Base-by-base conservation (phyloP, 2,113 vertebrate genomes). In the Guaruba guarouba region DNA sequence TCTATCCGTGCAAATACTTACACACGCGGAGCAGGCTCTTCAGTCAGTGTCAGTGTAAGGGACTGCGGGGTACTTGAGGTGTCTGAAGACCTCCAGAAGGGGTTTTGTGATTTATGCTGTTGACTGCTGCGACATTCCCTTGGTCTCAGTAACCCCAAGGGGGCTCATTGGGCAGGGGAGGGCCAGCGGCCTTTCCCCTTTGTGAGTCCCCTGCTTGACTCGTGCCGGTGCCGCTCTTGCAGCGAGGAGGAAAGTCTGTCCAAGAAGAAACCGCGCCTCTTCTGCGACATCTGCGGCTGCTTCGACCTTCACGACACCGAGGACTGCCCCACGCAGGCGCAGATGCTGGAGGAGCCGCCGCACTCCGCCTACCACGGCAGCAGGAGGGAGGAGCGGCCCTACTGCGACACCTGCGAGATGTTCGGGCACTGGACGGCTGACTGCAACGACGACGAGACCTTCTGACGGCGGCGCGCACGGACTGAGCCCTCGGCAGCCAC, bases 251-350 rank as follows among this genome's bases (percentile, higher is more conserved):
- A 98, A 86, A 98, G 96, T 31, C 97, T 98, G 46, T 85, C 95
- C 20, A 99, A 99, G 97, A 99, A 99, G 98, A 99, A 99, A 62
- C 99, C 99, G 2, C 98, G 99, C 37, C 98, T 99, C 49, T 99
- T 99, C 98, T 99, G 99, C 19, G 99, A 99, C 97, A 99, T 99
- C 90, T 99, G 99, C 20, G 99, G 99, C 97, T 99, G 99, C 97
- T 99, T 99, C 10, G 99, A 99, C 62, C 98, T 99, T 61, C 99
- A 99, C 0, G 99, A 99, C 95, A 99, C 99, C 0, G 99, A 99
- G 96, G 99, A 99, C 95, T 99, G 99, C 82, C 99, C 99, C 9
- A 99, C 99, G 0, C 99, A 99, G 96, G 97, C 97, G 6, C 99
- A 99, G 98, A 96, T 98, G 90, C 97, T 98, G 1, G 99, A 99